These are phyloP conservation scores for Dendropsophus ebraccatus DNA, from an alignment of 2,113 vertebrate species.

Conservation along the genomic window DNA sequence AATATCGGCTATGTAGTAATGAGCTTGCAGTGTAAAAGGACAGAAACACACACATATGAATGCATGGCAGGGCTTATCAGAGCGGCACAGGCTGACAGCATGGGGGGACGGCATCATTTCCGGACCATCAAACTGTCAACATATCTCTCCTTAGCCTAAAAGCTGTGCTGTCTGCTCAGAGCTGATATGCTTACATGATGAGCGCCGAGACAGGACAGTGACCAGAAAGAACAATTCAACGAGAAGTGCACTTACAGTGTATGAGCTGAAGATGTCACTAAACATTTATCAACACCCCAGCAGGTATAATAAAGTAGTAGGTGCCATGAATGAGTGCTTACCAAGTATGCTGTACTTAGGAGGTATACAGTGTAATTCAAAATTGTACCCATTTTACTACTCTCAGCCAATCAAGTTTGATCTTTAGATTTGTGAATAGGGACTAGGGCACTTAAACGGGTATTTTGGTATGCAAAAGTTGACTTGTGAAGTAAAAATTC, in stretches of 20 bases:
- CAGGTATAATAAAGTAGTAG: background rate
- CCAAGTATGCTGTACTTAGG: too few species aligned
- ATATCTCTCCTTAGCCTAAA: background rate
- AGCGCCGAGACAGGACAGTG: background rate
- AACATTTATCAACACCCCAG: background rate
- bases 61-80: conserved; percentile 18
- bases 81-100: conserved; percentile 19
- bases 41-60: background rate
- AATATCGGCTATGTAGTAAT: conserved; percentile 13
- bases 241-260: background rate
- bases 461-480: too few species aligned
- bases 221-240: background rate
- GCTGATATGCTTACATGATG: conserved; percentile 6
- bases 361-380: too few species aligned
- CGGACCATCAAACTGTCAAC: conserved; percentile 35
- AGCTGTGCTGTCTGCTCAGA: background rate
- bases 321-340: background rate
- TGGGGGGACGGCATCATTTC: background rate
- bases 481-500: too few species aligned
- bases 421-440: too few species aligned
- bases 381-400: too few species aligned
- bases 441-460: too few species aligned
- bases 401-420: too few species aligned
- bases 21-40: background rate
- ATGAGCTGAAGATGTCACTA: background rate